phyloP scores from a whole-genome alignment of 2,888 invertebrate species.

The Drosophila diplacantha region DNA sequence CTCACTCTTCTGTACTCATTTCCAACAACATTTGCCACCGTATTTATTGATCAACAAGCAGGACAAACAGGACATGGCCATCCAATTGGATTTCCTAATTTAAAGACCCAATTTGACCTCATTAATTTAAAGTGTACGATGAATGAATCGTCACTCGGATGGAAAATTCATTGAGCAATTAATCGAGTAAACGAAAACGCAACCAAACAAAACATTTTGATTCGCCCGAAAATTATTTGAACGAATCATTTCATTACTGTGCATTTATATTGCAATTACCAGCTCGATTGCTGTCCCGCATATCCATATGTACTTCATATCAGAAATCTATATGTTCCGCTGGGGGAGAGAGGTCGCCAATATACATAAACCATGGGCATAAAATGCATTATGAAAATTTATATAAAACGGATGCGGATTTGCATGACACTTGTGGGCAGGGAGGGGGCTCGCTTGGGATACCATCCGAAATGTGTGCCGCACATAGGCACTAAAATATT shows the following conservation, averaged over 20 bases:
- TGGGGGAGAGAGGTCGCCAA: constrained; percentile 23
- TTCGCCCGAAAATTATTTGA: constrained; percentile 35
- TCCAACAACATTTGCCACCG: neutral
- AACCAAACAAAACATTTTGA: constrained; percentile 37
- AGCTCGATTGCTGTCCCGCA: constrained; percentile 25
- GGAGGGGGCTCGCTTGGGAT: constrained; percentile 4
- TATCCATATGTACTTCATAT: neutral
- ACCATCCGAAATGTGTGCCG: constrained; percentile 27
- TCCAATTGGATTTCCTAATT: constrained; percentile 13
- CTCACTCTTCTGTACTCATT: neutral
- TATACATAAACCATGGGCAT: constrained; percentile 46
- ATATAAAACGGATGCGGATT: constrained; percentile 44
- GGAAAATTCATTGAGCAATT: constrained; percentile 39
- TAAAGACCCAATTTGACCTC: constrained; percentile 12
- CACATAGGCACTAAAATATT: constrained; percentile 63
- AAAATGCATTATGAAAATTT: constrained; percentile 58
- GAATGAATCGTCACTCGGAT: constrained; percentile 22
- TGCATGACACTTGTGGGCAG: constrained; percentile 42
- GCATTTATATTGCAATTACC: constrained; percentile 43
- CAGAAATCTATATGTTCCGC: constrained; percentile 31
- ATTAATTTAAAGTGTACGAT: constrained; percentile 22
- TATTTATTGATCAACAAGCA: constrained; percentile 4
- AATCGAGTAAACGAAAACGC: constrained; percentile 25
- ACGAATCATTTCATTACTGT: constrained; percentile 39
- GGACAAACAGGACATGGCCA: constrained; percentile 2